Conservation (phyloP, 2,888 invertebrate species). For the Escarpia spicata region DNA sequence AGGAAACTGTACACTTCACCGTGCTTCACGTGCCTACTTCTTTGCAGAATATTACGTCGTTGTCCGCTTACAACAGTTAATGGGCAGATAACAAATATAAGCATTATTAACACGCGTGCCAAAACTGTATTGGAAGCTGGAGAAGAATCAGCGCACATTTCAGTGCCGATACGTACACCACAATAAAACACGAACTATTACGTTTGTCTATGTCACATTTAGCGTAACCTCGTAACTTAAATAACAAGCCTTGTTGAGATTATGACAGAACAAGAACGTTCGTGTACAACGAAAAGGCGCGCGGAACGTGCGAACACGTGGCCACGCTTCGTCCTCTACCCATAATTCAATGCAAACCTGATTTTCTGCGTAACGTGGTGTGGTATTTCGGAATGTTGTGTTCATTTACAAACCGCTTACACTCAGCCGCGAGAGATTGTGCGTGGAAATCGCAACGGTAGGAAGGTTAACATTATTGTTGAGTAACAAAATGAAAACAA, state of each 20-base stretch:
- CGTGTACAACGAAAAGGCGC: neutral
- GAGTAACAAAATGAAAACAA: constrained; percentile 12
- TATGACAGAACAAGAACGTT: neutral
- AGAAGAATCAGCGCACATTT: neutral
- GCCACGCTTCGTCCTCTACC: neutral
- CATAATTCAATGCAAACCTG: neutral
- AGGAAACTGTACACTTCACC: neutral
- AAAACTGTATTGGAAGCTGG: neutral
- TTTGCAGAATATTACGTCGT: no score
- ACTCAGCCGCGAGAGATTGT: neutral
- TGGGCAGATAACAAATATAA: neutral
- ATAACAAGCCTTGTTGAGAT: neutral
- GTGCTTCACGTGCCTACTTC: neutral
- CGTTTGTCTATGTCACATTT: neutral
- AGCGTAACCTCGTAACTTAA: neutral
- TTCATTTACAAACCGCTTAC: neutral
- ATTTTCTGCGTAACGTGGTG: constrained; percentile 10
- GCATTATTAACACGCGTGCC: neutral
- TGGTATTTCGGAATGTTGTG: neutral
- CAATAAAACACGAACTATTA: neutral
- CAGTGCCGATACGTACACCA: neutral
- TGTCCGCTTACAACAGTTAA: neutral
- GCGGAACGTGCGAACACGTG: constrained; percentile 16
- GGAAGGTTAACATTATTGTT: neutral
- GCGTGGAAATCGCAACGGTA: neutral